Evolutionary conservation across 1,140 invertebrate species (phyloP), one percentile per base, ranked within the genome.

Genomic region (Phthorimaea operculella): DNA sequence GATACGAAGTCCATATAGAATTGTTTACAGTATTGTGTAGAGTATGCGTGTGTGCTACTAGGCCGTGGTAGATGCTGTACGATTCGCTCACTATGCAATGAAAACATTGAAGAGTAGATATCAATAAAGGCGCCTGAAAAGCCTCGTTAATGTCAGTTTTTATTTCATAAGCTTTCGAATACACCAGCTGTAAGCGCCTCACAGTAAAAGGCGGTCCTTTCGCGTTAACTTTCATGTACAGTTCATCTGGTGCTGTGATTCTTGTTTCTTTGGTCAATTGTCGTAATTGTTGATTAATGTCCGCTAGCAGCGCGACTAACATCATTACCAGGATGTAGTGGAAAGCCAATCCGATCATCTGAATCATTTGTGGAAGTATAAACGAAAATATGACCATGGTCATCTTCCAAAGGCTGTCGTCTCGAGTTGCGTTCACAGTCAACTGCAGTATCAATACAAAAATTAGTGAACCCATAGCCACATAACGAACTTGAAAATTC

Each of bases 351-450:
- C 56, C 53, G 8, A 61, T 51, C 10, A 74, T 71, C 48, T 83
- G 78, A 56, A 81, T 66, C 51, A 64, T 72, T 60, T 79, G 75
- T 5, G 76, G 68, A 14, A 77, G 52, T 45, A 64, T 66, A 51
- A 74, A 83, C 6, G 71, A 67, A 8, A 75, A 62, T 0, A 54
- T 57, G n/a, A 79, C 74, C 28, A 78, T 52, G 21, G 74, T 54
- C 33, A 67, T 72, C 48, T 78, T 79, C 74, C 68, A 76, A 0
- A 69, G 9, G 9, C 59, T 65, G 7, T 69, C 63, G 2, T 60
- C 12, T 14, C 76, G 52, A 4, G 68, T 64, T 52, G 62, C 72
- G 45, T 79, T 83, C 1, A 12, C 76, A 66, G 4, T 70, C 21
- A 7, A 67, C 33, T 12, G 12, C 18, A 50, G 10, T 6, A 18